These are phyloP conservation scores for Epinephelus fuscoguttatus DNA, from an alignment of 2,113 vertebrate species.

Conservation along the genomic window DNA sequence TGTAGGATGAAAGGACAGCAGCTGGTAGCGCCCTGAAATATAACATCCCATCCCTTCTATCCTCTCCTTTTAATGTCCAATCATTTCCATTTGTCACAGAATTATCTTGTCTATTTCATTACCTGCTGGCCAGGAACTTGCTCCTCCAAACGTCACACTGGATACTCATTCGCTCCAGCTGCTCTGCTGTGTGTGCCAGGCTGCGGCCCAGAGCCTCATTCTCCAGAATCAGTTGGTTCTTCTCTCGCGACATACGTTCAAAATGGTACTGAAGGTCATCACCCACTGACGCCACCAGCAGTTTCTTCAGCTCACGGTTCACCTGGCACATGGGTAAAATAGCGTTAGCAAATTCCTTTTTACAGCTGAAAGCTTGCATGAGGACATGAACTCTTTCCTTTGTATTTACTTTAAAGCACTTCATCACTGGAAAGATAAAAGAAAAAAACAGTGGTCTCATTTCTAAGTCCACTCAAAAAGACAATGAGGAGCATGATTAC, in stretches of 20 bases:
- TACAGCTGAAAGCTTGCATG: background rate
- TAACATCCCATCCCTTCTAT: background rate
- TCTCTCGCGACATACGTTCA: conserved; percentile 94
- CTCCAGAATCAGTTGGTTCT: conserved; percentile 96
- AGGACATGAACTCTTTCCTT: background rate
- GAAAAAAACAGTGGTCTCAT: background rate
- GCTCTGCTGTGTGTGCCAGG: conserved; percentile 90
- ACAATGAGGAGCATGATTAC: background rate
- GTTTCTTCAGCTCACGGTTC: conserved; percentile 96
- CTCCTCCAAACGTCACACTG: conserved; percentile 99
- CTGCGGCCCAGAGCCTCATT: conserved; percentile 90
- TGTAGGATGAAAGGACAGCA: background rate
- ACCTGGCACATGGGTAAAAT: conserved; percentile 82
- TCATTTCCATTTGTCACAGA: background rate
- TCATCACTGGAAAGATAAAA: background rate
- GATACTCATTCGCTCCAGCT: conserved; percentile 96
- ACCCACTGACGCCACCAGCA: conserved; percentile 95
- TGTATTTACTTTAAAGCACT: background rate
- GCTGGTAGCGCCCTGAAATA: background rate
- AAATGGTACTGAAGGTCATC: conserved; percentile 98
- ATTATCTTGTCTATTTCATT: conserved; percentile 15
- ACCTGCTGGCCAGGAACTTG: conserved; percentile 99
- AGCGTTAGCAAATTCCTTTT: background rate
- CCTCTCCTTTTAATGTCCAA: background rate
- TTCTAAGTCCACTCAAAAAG: background rate